Conservation (phyloP, 2,888 invertebrate species). For the Nesidiocoris tenuis region DNA sequence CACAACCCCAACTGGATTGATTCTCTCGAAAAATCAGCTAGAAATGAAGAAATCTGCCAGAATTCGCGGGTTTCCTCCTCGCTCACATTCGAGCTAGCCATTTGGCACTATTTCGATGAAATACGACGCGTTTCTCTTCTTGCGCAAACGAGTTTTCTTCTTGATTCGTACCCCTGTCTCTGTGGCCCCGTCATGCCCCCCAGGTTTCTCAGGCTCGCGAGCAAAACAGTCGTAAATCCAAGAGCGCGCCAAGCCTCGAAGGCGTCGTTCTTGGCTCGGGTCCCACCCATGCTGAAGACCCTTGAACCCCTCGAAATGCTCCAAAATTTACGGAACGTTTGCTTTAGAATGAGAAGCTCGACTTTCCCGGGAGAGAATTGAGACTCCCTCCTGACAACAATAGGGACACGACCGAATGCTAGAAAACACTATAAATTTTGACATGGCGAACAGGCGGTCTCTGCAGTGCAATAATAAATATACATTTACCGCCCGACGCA, state of each 20-base stretch:
- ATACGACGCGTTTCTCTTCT: too few species aligned
- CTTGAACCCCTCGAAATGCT: background rate
- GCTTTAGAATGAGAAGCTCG: conserved; percentile 18
- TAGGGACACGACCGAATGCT: conserved; percentile 13
- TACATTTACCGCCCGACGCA: conserved; percentile 3
- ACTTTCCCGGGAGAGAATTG: background rate
- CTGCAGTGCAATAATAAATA: conserved; percentile 30
- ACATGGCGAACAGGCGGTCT: background rate
- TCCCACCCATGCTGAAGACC: background rate
- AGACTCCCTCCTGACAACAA: conserved; percentile 19
- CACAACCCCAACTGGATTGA: too few species aligned
- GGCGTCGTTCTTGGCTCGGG: conserved; percentile 33
- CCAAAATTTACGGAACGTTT: conserved; percentile 39
- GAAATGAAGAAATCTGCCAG: too few species aligned
- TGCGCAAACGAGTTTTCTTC: too few species aligned
- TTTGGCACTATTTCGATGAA: too few species aligned
- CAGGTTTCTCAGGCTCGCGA: conserved; percentile 12
- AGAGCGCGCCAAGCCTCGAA: background rate
- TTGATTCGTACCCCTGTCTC: too few species aligned
- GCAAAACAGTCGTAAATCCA: conserved; percentile 36
- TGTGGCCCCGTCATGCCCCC: too few species aligned
- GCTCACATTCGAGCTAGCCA: too few species aligned
- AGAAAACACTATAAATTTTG: conserved; percentile 38
- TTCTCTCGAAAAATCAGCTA: too few species aligned
- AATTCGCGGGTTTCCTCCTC: too few species aligned